Evolutionary conservation across 2,797 vertebrate species (phyloP).

Genomic region (Mionectes olivaceus): DNA sequence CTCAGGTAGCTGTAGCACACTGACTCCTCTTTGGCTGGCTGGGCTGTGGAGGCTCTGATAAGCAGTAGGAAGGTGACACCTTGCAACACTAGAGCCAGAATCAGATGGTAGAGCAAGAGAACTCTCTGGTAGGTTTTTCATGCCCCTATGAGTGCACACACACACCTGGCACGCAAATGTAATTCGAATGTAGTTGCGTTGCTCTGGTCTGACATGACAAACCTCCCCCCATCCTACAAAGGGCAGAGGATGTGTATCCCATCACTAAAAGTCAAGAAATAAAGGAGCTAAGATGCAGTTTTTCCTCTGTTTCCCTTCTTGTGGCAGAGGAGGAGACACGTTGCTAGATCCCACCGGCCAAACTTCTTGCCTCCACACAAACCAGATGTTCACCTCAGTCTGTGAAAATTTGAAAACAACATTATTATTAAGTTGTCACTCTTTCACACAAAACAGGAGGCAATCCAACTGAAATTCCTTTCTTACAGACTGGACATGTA

Average conservation of each 20-base stretch:
- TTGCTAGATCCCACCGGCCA: neutral
- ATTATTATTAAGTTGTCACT: neutral
- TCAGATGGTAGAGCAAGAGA: neutral
- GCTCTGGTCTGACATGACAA: neutral
- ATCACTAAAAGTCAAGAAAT: neutral
- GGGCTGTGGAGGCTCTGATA: no score
- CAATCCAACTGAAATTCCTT: neutral
- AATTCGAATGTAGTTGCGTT: conserved; percentile 19
- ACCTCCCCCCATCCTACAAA: neutral
- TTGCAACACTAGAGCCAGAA: neutral
- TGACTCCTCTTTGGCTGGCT: neutral
- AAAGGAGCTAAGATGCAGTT: neutral
- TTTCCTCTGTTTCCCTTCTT: neutral
- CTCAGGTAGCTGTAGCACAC: neutral
- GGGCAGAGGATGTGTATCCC: neutral
- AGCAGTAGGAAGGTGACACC: neutral
- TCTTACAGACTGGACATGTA: neutral
- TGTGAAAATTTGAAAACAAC: neutral
- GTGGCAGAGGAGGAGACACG: neutral
- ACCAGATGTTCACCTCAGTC: neutral
- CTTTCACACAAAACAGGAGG: neutral
- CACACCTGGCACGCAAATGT: neutral
- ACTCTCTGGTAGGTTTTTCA: neutral
- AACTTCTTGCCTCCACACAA: neutral
- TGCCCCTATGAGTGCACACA: neutral